These are phyloP conservation scores for Heterotis niloticus DNA, from an alignment of 2,113 vertebrate genomes.

Conservation along the genomic window DNA sequence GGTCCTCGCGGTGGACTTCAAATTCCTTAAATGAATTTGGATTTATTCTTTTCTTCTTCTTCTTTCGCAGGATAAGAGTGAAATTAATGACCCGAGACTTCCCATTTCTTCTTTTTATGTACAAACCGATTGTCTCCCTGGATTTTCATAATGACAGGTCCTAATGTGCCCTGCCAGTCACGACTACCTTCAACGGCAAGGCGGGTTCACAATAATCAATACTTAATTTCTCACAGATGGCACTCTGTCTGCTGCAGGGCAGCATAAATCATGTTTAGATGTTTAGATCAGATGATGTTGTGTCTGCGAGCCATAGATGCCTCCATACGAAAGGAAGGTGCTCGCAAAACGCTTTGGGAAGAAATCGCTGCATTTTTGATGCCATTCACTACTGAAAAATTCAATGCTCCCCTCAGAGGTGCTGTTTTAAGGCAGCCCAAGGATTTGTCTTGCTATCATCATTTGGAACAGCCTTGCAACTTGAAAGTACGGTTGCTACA, in stretches of 20 bases:
- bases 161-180: constrained; percentile 35
- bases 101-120: background rate
- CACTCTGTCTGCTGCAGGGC: background rate
- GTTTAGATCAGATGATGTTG: background rate
- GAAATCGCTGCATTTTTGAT: background rate
- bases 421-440: too few species aligned
- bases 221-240: constrained; percentile 32
- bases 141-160: constrained; percentile 12
- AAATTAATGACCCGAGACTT: background rate
- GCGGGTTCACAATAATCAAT: constrained; percentile 35
- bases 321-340: background rate
- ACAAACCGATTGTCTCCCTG: background rate
- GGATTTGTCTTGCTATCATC: too few species aligned
- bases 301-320: background rate
- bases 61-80: background rate
- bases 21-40: constrained; percentile 62
- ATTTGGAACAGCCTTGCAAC: too few species aligned
- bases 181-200: constrained; percentile 28
- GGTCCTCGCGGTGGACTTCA: too few species aligned
- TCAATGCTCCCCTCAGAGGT: too few species aligned
- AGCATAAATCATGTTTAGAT: background rate
- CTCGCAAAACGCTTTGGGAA: background rate
- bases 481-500: too few species aligned
- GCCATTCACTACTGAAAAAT: background rate
- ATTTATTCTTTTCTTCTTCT: background rate